Percentiles rank a stretch among this genome's conserved stretches.
Evolutionary conservation across 2,797 vertebrate genomes (phyloP).

Genomic region (Anolis apletophallus): DNA sequence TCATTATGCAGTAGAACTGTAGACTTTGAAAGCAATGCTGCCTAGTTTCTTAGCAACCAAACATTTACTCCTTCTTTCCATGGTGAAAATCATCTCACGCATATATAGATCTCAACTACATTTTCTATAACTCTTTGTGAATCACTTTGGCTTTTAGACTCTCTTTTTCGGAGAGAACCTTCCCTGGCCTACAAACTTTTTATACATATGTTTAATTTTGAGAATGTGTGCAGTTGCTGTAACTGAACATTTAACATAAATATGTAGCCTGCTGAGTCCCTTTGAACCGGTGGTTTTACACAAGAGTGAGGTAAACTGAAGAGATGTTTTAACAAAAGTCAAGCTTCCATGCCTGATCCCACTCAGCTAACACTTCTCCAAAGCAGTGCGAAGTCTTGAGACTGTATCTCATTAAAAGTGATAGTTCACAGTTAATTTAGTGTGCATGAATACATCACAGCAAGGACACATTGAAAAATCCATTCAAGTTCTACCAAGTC

Average conservation of each 20-base stretch:
- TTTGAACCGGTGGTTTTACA: not conserved
- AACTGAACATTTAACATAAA: not conserved
- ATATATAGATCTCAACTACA: not conserved
- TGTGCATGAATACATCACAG: conserved; percentile 26
- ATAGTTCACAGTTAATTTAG: conserved; percentile 18
- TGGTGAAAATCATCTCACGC: not conserved
- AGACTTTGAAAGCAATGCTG: conserved; percentile 9
- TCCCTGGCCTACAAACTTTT: not conserved
- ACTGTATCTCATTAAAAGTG: conserved; percentile 19
- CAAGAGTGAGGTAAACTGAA: not conserved
- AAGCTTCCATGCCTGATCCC: not conserved
- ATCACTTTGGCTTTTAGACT: conserved; percentile 9
- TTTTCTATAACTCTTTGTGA: not conserved
- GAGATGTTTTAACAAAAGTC: not conserved
- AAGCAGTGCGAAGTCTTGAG: not conserved
- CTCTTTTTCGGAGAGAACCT: conserved; percentile 6
- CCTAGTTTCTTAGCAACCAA: conserved; percentile 32
- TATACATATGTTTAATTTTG: not conserved
- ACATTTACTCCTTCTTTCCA: not conserved
- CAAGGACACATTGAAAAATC: conserved; percentile 36
- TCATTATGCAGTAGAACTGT: not conserved
- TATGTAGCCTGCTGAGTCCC: not conserved
- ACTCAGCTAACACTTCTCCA: not conserved
- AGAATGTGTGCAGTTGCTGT: not conserved
- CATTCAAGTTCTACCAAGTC: conserved; percentile 26